Base-by-base conservation (phyloP, 1,140 invertebrate genomes). In the Diachasma alloeum region DNA sequence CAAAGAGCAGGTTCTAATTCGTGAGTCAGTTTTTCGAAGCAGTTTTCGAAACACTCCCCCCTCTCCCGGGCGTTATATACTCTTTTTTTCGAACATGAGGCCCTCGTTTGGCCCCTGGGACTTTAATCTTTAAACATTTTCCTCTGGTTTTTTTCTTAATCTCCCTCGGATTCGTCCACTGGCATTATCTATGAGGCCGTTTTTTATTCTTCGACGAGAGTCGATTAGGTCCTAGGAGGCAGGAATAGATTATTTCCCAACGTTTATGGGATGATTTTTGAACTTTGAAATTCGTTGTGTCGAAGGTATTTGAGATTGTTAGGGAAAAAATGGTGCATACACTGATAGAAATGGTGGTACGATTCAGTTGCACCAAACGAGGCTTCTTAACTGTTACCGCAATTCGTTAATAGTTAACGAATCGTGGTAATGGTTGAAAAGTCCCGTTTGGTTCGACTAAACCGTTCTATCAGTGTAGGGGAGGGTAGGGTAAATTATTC, bases 1-100 rank as follows among this genome's bases (percentile, higher is more conserved):
- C 87, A 81, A 79, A 83, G 82, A 90, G 84, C 88, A 89, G 88
- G 87, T 90, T 89, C 88, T 88, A 88, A 90, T 89, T 89, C 87
- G 86, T 88, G 79, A 70, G 72, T 83, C 81, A 81, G 83, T 83
- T 81, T 79, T 82, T 79, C 79, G 77, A 78, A 80, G 69, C 77
- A 56, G 74, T 75, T 80, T 71, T 63, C 67, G 56, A 46, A 22
- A 71, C 69, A 22, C 13, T 74, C 26, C 63, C 26, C 36, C 24
- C 46, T 37, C n/a, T 46, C 66, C 0, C 15, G n/a, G 13, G 48
- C 4, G 48, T 53, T 42, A 31, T 31, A 31, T 31, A 31, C 44
- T 76, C 53, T 31, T 48, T 44, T 73, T 6, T 37, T 37, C 44
- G 48, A 31, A 56, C 59, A 48, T 24, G 63, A 42, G 4, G 44